phyloP scores from a whole-genome alignment of 2,797 vertebrate genomes.

The Melanotaenia maccullochi region DNA sequence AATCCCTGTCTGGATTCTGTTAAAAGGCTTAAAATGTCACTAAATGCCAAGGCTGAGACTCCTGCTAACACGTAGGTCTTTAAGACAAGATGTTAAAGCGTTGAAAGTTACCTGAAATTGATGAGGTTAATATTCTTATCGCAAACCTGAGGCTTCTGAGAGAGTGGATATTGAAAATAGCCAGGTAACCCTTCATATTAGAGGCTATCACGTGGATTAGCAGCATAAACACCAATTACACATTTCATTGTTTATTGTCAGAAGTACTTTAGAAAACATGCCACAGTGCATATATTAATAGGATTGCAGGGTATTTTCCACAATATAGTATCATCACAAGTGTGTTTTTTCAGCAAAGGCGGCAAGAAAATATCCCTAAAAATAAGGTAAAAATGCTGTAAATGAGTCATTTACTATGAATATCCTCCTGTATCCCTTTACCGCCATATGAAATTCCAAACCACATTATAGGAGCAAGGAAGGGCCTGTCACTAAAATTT shows the following conservation, averaged over 20 bases:
- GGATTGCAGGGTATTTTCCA: conserved; percentile 29
- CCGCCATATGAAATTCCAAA: conserved; percentile 61
- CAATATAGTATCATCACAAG: conserved; percentile 37
- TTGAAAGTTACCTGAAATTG: conserved; percentile 86
- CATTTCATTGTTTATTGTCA: conserved; percentile 82
- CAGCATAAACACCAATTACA: conserved; percentile 80
- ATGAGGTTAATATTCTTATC: conserved; percentile 88
- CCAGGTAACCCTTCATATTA: conserved; percentile 81
- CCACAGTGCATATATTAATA: conserved; percentile 57
- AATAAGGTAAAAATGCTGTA: conserved; percentile 65
- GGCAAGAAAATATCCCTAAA: conserved; percentile 50
- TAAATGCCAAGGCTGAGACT: conserved; percentile 88
- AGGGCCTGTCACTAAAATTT: conserved; percentile 73
- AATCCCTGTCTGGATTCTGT: conserved; percentile 87
- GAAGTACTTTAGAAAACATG: conserved; percentile 64
- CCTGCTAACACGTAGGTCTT: conserved; percentile 82
- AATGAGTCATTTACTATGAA: conserved; percentile 74
- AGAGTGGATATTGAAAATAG: conserved; percentile 84
- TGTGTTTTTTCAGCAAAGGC: conserved; percentile 42
- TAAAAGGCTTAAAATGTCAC: conserved; percentile 91
- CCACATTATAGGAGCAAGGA: conserved; percentile 63
- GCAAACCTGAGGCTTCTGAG: conserved; percentile 68
- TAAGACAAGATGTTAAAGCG: conserved; percentile 85
- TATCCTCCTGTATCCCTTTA: conserved; percentile 69
- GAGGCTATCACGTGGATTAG: conserved; percentile 79